These are phyloP conservation scores for Willisornis vidua DNA, from an alignment of 2,113 vertebrate species.

Conservation along the genomic window DNA sequence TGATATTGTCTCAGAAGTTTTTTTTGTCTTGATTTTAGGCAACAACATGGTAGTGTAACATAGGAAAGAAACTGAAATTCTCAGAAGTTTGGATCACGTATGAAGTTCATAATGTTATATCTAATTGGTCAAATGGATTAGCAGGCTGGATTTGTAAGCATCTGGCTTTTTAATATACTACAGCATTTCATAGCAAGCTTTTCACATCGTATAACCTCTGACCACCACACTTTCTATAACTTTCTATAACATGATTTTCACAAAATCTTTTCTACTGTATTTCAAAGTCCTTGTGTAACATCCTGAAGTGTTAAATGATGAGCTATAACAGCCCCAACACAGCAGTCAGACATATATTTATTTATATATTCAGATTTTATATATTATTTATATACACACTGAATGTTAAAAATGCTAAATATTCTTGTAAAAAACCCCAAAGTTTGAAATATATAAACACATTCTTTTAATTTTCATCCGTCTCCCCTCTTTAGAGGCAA, in stretches of 20 bases:
- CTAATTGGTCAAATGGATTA: not conserved
- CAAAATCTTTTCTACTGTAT: not conserved
- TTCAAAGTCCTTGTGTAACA: not conserved
- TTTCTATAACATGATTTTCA: not conserved
- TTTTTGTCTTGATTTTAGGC: no score
- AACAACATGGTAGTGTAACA: not conserved
- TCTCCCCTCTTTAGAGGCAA: not conserved
- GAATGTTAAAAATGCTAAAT: not conserved
- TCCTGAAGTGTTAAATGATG: not conserved
- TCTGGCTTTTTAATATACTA: not conserved
- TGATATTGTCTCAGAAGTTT: no score
- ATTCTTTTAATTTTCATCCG: not conserved
- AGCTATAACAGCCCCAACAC: not conserved
- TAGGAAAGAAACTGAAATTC: not conserved
- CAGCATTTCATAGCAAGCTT: not conserved
- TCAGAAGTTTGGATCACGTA: not conserved
- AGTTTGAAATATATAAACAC: not conserved
- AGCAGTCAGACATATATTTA: not conserved
- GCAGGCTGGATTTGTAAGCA: not conserved
- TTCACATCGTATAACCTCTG: not conserved
- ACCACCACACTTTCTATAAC: not conserved
- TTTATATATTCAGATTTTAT: not conserved
- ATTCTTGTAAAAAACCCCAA: accelerated
- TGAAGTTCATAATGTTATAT: not conserved
- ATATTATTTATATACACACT: not conserved